These are phyloP conservation scores for Eurytoma californica DNA, from an alignment of 2,888 invertebrate species.

Conservation along the genomic window DNA sequence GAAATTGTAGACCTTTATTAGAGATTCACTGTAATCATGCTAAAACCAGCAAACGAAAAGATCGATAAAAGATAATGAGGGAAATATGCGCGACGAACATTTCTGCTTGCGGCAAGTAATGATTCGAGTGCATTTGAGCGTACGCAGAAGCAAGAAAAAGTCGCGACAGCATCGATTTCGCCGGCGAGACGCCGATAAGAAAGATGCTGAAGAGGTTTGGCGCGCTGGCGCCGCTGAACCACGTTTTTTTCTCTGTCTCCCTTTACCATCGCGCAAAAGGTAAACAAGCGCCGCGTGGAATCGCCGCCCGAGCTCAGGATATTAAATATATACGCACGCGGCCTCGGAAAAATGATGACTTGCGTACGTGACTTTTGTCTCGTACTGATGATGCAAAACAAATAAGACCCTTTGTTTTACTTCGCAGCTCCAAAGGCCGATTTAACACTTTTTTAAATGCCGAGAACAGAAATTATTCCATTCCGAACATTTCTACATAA, in stretches of 20 bases:
- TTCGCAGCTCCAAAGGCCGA: no score
- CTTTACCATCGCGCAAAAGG: conserved; percentile 19
- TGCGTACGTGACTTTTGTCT: conserved; percentile 7
- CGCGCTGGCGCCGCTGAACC: conserved; percentile 23
- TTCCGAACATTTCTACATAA: not conserved
- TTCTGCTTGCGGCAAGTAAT: conserved; percentile 13
- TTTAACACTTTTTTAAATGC: no score
- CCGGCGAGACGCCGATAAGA: conserved; percentile 28
- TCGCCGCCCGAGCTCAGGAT: not conserved
- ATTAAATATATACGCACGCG: not conserved
- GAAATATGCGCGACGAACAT: not conserved
- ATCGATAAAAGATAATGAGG: no score
- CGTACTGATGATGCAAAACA: no score
- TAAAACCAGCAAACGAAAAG: not conserved
- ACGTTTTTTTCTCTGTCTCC: not conserved
- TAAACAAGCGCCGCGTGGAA: conserved; percentile 10
- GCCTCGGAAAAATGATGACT: conserved; percentile 1
- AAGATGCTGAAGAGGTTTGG: conserved; percentile 38
- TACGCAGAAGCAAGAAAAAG: conserved; percentile 22
- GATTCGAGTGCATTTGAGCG: not conserved
- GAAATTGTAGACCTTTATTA: no score
- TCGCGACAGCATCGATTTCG: conserved; percentile 13
- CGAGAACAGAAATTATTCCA: no score
- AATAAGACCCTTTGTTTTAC: no score
- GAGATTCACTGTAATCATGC: not conserved